Conservation (phyloP, 1,140 invertebrate species). For the Drosophila saltans region DNA sequence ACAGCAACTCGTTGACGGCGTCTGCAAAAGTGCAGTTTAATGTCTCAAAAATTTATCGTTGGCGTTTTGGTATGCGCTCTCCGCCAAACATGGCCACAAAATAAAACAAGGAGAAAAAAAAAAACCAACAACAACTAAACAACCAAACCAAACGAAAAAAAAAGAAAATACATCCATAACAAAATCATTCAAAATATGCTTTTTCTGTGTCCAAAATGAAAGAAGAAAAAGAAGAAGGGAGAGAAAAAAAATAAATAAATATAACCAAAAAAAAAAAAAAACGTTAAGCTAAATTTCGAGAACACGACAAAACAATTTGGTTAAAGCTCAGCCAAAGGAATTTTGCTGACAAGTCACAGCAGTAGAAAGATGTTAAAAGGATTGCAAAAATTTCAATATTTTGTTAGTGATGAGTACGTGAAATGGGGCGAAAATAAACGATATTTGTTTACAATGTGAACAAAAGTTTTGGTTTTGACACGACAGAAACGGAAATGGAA, state of each 20-base stretch:
- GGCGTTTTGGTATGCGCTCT: constrained; percentile 73
- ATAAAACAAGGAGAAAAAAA: constrained; percentile 35
- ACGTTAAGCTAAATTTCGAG: constrained; percentile 16
- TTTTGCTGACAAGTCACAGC: constrained; percentile 12
- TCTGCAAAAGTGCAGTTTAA: constrained; percentile 78
- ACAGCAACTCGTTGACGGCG: constrained; percentile 35
- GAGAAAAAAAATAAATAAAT: constrained; percentile 24
- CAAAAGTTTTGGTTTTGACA: no score
- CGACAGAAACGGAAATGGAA: no score
- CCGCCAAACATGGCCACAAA: constrained; percentile 74
- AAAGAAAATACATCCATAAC: constrained; percentile 6
- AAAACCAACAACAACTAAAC: constrained; percentile 44
- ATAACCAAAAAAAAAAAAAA: background rate
- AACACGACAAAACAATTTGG: constrained; percentile 59
- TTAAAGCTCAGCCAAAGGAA: constrained; percentile 17
- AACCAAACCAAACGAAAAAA: constrained; percentile 12
- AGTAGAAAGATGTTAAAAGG: constrained; percentile 5
- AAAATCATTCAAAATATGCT: constrained; percentile 53
- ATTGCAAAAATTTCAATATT: no score
- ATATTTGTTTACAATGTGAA: no score
- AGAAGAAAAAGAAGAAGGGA: constrained; percentile 5
- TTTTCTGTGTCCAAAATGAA: constrained; percentile 36
- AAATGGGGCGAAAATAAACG: no score
- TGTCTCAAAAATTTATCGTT: constrained; percentile 80
- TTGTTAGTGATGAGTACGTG: no score